Base-by-base conservation (phyloP, 1,140 invertebrate species). In the Drosophila auraria region DNA sequence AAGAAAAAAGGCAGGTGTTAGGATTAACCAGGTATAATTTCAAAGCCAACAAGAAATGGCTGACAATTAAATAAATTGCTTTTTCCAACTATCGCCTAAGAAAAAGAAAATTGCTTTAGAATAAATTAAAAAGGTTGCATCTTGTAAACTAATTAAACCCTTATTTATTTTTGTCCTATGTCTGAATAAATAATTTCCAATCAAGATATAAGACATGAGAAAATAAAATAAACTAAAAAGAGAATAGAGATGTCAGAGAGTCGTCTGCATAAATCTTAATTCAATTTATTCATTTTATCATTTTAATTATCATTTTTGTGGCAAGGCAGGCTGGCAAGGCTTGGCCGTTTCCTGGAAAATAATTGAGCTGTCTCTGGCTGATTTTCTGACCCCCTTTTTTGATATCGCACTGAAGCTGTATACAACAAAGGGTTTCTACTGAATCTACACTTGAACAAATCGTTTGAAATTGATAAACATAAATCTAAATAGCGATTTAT, bases 251-350 rank as follows among this genome's bases (percentile, higher is more conserved):
- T 8, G 17, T 9, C 30, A 33, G 8, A 27, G 30, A 36, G 33
- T 11, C 33, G 33, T 11, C 9, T 9, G 33, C 9, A 36, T 36
- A 36, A 36, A 36, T 9, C 0, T 5, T 15, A 56, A 56, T 56
- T 56, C 7, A 56, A 56, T 38, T 42, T 44, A 44, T 56, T 38
- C 5, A 14, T 54, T 56, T 54, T 56, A 36, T 54, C 30, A 27
- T 54, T 62, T 62, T 54, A 62, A 54, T 62, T 54, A 53, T n/a
- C 7, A 38, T 25, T 54, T 38, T 17, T 56, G 50, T 25, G 20
- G 11, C 5, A 30, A 38, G n/a, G 15, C 47, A 38, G n/a, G 4
- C 15, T 53, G 30, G 27, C 11, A 9, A 53, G 17, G 17, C 25
- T 27, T 38, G 20, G 3, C 5, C 0, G 8, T 14, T 54, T 54